Evolutionary conservation across 1,140 invertebrate genomes (phyloP).

Genomic region (Zaprionus lachaisei): DNA sequence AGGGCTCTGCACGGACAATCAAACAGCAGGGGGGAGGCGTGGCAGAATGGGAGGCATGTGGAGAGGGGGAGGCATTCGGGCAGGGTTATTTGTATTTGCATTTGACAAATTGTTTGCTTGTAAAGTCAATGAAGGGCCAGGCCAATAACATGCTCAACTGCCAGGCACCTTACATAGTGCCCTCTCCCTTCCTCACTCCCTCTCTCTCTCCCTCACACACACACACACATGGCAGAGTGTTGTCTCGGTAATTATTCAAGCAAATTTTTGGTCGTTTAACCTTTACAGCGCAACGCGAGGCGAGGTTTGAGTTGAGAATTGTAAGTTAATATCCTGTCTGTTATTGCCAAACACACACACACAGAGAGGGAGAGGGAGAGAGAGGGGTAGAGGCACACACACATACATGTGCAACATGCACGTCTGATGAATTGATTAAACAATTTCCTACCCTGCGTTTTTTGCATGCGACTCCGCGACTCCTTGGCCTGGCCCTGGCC

Average conservation of each 20-base stretch:
- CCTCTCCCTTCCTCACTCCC: neutral
- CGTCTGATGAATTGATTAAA: conserved; percentile 81
- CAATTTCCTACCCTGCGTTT: conserved; percentile 75
- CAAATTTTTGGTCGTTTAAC: conserved; percentile 64
- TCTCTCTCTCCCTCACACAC: conserved; percentile 5
- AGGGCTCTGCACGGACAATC: neutral
- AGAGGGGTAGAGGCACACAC: neutral
- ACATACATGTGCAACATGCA: conserved; percentile 53
- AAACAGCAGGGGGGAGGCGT: neutral
- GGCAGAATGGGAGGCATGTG: neutral
- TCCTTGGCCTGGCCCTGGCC: conserved; percentile 40
- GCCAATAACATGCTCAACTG: conserved; percentile 52
- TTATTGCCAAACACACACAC: conserved; percentile 72
- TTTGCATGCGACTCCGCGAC: conserved; percentile 49
- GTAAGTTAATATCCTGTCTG: conserved; percentile 82
- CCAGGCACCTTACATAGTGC: neutral
- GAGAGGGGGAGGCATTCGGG: conserved; percentile 16
- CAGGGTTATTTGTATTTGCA: conserved; percentile 82
- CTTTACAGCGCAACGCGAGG: conserved; percentile 37
- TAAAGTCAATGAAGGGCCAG: conserved; percentile 67
- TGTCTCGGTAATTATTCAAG: conserved; percentile 78
- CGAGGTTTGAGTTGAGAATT: conserved; percentile 56
- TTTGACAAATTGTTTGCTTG: conserved; percentile 83
- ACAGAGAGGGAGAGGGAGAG: conserved; percentile 28
- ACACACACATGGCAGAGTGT: conserved; percentile 11